Conservation (phyloP, 2,113 vertebrate species). For the Leucosticte australis region DNA sequence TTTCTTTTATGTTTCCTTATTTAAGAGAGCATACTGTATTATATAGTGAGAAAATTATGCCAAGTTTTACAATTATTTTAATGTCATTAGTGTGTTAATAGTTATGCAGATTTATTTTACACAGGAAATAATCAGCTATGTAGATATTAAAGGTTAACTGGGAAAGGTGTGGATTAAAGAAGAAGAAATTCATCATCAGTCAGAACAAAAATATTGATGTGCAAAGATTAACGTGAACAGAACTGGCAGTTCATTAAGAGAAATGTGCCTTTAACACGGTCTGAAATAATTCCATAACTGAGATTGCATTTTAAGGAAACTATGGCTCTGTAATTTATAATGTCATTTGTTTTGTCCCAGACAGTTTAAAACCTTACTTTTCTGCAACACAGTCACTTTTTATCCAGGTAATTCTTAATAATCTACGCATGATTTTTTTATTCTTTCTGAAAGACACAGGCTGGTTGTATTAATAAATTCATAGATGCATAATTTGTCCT, state of each 20-base stretch:
- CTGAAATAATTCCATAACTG: neutral
- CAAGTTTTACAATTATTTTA: neutral
- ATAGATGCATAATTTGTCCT: neutral
- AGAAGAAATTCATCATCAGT: neutral
- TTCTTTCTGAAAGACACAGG: neutral
- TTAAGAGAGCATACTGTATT: neutral
- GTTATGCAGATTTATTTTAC: neutral
- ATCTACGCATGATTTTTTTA: neutral
- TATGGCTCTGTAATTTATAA: neutral
- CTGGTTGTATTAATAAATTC: neutral
- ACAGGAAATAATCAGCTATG: neutral
- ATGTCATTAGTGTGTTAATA: neutral
- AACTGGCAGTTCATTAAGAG: neutral
- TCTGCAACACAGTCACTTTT: neutral
- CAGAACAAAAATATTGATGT: slow-evolving; percentile 16
- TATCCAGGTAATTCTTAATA: neutral
- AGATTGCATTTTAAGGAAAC: neutral
- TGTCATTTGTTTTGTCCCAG: neutral
- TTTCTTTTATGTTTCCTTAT: neutral
- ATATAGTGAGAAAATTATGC: neutral
- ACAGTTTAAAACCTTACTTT: slow-evolving; percentile 6
- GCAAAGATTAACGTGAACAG: neutral
- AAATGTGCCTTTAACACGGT: neutral
- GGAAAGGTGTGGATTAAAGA: neutral
- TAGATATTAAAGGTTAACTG: neutral